These are phyloP conservation scores for Bucorvus abyssinicus DNA, from an alignment of 2,797 vertebrate species.

Conservation along the genomic window DNA sequence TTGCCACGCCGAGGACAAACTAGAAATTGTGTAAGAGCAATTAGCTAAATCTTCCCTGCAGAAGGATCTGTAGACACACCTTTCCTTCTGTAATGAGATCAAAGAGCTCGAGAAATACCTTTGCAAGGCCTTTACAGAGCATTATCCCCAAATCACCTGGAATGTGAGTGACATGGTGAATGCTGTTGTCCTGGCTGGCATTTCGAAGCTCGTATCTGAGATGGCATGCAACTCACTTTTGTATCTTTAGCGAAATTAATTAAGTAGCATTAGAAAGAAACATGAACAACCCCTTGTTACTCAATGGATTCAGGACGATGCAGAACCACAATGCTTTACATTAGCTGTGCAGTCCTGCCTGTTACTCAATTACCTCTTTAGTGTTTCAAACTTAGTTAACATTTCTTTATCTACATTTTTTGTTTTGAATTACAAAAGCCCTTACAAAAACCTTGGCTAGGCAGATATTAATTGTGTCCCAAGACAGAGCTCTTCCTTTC, in stretches of 20 bases:
- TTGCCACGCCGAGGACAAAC: slow-evolving; percentile 6
- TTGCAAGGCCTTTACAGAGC: slow-evolving; percentile 8
- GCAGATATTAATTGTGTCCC: background rate
- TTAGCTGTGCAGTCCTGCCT: background rate
- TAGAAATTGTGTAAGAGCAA: slow-evolving; percentile 32
- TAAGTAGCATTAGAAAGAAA: background rate
- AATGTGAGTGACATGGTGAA: background rate
- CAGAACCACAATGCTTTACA: background rate
- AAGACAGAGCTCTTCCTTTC: background rate
- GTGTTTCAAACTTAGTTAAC: background rate
- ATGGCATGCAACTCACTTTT: background rate
- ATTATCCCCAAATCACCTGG: slow-evolving; percentile 39
- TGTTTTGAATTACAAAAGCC: background rate
- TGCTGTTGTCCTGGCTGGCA: background rate
- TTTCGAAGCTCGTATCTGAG: background rate
- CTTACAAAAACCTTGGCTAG: background rate
- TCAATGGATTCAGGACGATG: background rate
- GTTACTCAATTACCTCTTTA: background rate
- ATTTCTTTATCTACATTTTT: background rate
- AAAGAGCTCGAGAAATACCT: background rate
- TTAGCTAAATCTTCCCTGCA: slow-evolving; percentile 31
- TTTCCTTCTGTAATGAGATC: slow-evolving; percentile 44
- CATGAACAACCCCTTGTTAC: background rate
- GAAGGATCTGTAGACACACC: slow-evolving; percentile 32
- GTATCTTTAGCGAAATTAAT: background rate